Conservation (phyloP, 2,888 invertebrate genomes). For the Agelastica alni region DNA sequence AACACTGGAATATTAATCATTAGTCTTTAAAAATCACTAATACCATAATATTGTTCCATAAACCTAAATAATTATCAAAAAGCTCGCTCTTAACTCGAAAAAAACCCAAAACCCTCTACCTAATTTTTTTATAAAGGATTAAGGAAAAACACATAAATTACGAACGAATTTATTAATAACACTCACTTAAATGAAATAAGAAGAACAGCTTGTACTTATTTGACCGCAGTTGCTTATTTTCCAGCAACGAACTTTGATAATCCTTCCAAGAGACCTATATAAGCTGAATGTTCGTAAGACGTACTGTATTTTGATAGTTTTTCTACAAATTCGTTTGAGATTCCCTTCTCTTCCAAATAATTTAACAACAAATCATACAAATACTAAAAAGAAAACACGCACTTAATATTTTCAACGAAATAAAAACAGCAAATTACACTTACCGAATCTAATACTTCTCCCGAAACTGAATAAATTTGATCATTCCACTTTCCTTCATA, state of each 20-base stretch:
- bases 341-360: constrained; percentile 92
- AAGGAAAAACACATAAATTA: not conserved
- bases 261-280: constrained; percentile 84
- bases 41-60: no score
- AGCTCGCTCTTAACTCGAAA: no score
- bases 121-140: no score
- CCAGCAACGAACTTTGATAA: constrained; percentile 83
- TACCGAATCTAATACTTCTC: constrained; percentile 94
- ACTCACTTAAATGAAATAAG: constrained; percentile 19
- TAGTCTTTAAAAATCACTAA: no score
- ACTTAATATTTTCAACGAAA: constrained; percentile 1
- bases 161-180: constrained; percentile 15
- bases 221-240: constrained; percentile 48
- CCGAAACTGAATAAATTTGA: constrained; percentile 86
- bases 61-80: no score
- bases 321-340: constrained; percentile 90
- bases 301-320: constrained; percentile 88
- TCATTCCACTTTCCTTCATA: constrained; percentile 88
- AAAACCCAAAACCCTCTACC: no score
- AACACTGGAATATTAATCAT: no score
- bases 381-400: constrained; percentile 66
- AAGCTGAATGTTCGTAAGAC: constrained; percentile 88
- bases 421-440: constrained; percentile 45
- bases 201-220: constrained; percentile 25
- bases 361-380: constrained; percentile 94